phyloP scores from a whole-genome alignment of 2,113 vertebrate species.

The Psittacula cyanocephala region DNA sequence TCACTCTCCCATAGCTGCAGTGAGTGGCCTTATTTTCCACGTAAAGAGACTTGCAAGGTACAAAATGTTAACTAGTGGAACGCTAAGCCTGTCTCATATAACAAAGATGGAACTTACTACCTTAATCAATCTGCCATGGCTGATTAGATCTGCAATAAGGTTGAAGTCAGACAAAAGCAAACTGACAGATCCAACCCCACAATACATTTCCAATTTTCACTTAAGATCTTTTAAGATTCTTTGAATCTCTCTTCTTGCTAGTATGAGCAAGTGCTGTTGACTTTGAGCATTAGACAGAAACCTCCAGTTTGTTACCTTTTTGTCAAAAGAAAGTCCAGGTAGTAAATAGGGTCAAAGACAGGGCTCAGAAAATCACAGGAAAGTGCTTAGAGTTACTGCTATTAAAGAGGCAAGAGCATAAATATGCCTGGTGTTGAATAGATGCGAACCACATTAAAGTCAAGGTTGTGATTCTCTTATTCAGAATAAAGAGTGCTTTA shows the following conservation, averaged over 20 bases:
- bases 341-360: not conserved
- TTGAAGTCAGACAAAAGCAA: not conserved
- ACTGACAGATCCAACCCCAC: not conserved
- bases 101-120: constrained; percentile 39
- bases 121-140: constrained; percentile 49
- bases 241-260: not conserved
- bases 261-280: not conserved
- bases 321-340: not conserved
- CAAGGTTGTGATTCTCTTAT: not conserved
- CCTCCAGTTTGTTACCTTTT: not conserved
- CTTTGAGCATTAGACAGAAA: not conserved
- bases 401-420: not conserved
- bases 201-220: not conserved
- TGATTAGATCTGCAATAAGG: constrained; percentile 4
- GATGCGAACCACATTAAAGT: not conserved
- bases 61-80: constrained; percentile 47
- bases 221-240: not conserved
- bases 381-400: not conserved
- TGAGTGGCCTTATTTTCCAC: not conserved
- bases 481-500: not conserved
- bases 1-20: not conserved
- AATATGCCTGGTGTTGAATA: not conserved
- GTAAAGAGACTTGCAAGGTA: not conserved
- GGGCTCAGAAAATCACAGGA: not conserved
- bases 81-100: constrained; percentile 7